Evolutionary conservation across 2,888 invertebrate genomes (phyloP).

Genomic region (Andrena dorsata): DNA sequence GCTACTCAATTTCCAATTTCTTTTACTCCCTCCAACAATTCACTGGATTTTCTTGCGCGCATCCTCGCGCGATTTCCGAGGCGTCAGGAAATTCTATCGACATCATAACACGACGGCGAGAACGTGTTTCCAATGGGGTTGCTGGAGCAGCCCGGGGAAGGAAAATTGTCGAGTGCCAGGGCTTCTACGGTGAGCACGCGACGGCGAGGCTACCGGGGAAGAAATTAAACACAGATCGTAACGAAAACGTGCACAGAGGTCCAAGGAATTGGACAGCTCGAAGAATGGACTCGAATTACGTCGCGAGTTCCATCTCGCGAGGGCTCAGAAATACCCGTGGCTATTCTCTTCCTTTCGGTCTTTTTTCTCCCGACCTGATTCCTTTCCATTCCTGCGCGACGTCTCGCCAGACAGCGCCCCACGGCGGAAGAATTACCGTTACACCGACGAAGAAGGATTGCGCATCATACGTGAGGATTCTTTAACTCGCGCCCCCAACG

Average conservation of each 20-base stretch:
- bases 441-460: constrained; percentile 33
- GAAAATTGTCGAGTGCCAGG: background rate
- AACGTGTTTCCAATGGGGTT: constrained; percentile 11
- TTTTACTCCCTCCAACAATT: background rate
- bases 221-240: constrained; percentile 59
- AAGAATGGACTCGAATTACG: constrained; percentile 66
- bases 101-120: background rate
- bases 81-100: background rate
- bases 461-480: constrained; percentile 19
- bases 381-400: constrained; percentile 33
- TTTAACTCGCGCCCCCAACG: constrained; percentile 22
- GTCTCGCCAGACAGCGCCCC: constrained; percentile 14
- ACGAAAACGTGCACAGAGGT: constrained; percentile 16
- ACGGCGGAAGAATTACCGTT: constrained; percentile 44
- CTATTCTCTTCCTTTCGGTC: constrained; percentile 41
- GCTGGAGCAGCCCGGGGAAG: constrained; percentile 21
- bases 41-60: background rate
- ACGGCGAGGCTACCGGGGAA: constrained; percentile 25
- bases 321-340: constrained; percentile 30
- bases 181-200: constrained; percentile 34
- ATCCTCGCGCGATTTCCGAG: background rate
- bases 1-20: constrained; percentile 12
- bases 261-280: constrained; percentile 51
- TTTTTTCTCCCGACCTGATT: constrained; percentile 33
- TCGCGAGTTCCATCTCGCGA: constrained; percentile 44